Evolutionary conservation across 2,113 vertebrate species (phyloP), one percentile per base, ranked within the genome.

Genomic region (Cynopterus brachyotis): DNA sequence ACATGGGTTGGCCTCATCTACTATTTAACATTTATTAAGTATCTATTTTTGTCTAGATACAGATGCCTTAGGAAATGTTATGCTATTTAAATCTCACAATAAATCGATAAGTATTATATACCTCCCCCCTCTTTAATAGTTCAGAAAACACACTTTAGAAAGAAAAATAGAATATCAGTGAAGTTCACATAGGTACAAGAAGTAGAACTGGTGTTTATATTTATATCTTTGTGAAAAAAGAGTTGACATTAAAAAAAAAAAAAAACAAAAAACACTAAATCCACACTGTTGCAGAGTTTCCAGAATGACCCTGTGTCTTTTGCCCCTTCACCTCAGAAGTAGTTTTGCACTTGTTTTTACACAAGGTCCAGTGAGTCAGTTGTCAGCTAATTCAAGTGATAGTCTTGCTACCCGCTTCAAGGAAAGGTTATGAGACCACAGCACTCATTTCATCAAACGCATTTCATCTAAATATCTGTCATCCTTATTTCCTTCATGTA

Each of bases 251-350:
- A 55, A 84, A 57, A 57, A 8, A 50, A 89, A 57, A 57, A 8
- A 57, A 50, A 55, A n/a, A n/a, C n/a, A n/a, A n/a, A n/a, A n/a
- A n/a, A n/a, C n/a, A n/a, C 22, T 16, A 32, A 82, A 30, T 59
- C 32, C 3, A 11, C 1, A 19, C 6, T 37, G 2, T 45, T 10
- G 30, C 6, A 3, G 8, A 12, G 13, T 2, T 0, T 16, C 22
- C 3, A 15, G 17, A 0, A 40, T 2, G 32, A 12, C 4, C 60
- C 35, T 72, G 9, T 47, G 32, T 42, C 40, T 26, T 35, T 47
- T 60, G 16, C 20, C 3, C 11, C 6, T 60, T 62, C 79, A 20
- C 4, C 26, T 37, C 4, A 1, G 55, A 82, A 24, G 26, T 19
- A 53, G 3, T 22, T 81, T 67, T 72, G 0, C 8, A 85, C 40